phyloP scores from a whole-genome alignment of 2,888 invertebrate genomes.

The Tipula confusa region DNA sequence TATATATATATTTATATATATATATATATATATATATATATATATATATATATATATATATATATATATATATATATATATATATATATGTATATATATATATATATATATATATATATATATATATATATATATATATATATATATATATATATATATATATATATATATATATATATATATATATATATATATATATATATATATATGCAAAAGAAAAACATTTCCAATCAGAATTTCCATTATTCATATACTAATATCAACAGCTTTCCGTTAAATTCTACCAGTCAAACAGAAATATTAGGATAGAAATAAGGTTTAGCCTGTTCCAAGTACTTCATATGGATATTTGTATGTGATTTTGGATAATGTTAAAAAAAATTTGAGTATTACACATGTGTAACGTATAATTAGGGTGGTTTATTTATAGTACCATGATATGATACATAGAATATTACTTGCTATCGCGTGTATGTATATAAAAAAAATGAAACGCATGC shows the following conservation, averaged over 20 bases:
- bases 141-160: too few relatives aligned
- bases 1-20: too few relatives aligned
- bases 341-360: background rate
- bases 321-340: background rate
- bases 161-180: too few relatives aligned
- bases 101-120: too few relatives aligned
- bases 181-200: too few relatives aligned
- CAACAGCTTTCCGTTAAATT: conserved; percentile 14
- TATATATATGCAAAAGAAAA: background rate
- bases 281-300: background rate
- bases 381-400: background rate
- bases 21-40: too few relatives aligned
- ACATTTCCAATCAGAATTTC: background rate
- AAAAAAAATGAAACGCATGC: background rate
- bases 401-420: background rate
- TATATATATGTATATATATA: too few relatives aligned
- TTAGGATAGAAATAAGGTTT: background rate
- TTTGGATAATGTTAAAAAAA: background rate
- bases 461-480: background rate
- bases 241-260: background rate
- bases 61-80: too few relatives aligned
- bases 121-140: too few relatives aligned
- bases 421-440: background rate
- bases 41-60: too few relatives aligned
- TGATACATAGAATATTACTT: background rate